Evolutionary conservation across 2,888 invertebrate genomes (phyloP).

Genomic region (Scaptomyza caliginosa): DNA sequence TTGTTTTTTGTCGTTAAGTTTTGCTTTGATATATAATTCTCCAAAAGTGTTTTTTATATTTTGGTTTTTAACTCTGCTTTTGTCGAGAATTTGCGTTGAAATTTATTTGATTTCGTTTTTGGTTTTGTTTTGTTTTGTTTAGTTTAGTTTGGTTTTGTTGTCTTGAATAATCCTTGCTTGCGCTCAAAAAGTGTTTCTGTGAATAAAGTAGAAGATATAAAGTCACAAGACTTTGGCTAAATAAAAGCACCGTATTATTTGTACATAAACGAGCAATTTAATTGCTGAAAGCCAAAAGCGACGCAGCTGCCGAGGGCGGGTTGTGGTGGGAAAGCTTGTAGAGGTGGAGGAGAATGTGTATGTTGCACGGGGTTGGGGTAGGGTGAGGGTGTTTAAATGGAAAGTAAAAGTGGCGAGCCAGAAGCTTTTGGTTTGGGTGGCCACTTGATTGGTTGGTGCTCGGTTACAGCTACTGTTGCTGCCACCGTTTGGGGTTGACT

Average conservation of each 20-base stretch:
- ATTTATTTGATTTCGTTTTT: constrained; percentile 49
- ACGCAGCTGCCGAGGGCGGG: background rate
- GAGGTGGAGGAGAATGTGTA: background rate
- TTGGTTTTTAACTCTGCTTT: constrained; percentile 37
- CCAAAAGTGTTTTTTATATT: constrained; percentile 55
- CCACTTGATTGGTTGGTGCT: constrained; percentile 77
- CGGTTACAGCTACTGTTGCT: constrained; percentile 39
- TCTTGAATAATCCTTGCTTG: constrained; percentile 80
- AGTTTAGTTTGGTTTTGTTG: constrained; percentile 39
- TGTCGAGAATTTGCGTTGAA: constrained; percentile 54
- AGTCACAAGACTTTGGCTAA: constrained; percentile 39
- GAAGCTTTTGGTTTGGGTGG: constrained; percentile 74
- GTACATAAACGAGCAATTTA: constrained; percentile 33
- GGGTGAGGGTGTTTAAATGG: constrained; percentile 45
- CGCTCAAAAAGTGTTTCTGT: constrained; percentile 83
- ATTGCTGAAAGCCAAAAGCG: constrained; percentile 23
- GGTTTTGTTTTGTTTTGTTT: constrained; percentile 36
- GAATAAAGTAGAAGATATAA: constrained; percentile 55
- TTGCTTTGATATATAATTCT: constrained; percentile 57
- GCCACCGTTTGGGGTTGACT: constrained; percentile 42
- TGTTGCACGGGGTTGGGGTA: background rate
- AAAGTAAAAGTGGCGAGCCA: constrained; percentile 76
- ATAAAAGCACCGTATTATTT: constrained; percentile 25
- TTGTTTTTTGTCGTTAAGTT: constrained; percentile 37
- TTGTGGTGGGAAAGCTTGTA: background rate